phyloP scores from a whole-genome alignment of 2,888 invertebrate genomes.

The Yponomeuta plumbellus region DNA sequence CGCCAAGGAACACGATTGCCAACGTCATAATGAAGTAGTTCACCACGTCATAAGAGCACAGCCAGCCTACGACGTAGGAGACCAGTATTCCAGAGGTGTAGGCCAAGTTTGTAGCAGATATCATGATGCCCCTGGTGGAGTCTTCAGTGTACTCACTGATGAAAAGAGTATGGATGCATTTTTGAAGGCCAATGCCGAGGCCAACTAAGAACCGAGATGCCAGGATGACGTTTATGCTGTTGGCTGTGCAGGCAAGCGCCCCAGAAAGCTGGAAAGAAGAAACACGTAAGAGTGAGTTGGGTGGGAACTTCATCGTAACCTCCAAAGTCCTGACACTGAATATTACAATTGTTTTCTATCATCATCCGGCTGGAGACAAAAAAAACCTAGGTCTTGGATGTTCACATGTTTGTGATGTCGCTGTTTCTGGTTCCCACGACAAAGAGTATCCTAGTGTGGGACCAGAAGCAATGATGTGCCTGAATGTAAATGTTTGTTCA shows the following conservation, averaged over 20 bases:
- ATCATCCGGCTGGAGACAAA: too few relatives aligned
- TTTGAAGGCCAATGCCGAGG: not conserved
- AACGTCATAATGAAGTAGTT: constrained; percentile 5
- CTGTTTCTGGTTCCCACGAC: too few relatives aligned
- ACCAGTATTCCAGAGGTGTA: constrained; percentile 1
- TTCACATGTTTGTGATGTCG: too few relatives aligned
- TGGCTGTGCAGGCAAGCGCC: constrained; percentile 2
- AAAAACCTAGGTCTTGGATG: too few relatives aligned
- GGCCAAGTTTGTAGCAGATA: not conserved
- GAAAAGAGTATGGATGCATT: not conserved
- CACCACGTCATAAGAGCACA: constrained; percentile 8
- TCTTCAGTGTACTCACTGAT: not conserved
- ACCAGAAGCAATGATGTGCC: too few relatives aligned
- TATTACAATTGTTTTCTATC: not conserved
- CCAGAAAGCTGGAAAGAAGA: not conserved
- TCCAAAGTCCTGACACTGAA: not conserved
- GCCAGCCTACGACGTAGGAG: constrained; percentile 14
- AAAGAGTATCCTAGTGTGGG: too few relatives aligned
- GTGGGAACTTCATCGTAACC: not conserved
- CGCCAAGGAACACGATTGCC: not conserved
- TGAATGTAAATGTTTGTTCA: too few relatives aligned
- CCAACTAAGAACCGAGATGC: not conserved
- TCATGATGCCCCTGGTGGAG: not conserved
- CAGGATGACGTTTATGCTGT: not conserved
- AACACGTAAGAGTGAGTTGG: not conserved